Conservation (phyloP, 1,140 invertebrate genomes). For the Listronotus oregonensis region DNA sequence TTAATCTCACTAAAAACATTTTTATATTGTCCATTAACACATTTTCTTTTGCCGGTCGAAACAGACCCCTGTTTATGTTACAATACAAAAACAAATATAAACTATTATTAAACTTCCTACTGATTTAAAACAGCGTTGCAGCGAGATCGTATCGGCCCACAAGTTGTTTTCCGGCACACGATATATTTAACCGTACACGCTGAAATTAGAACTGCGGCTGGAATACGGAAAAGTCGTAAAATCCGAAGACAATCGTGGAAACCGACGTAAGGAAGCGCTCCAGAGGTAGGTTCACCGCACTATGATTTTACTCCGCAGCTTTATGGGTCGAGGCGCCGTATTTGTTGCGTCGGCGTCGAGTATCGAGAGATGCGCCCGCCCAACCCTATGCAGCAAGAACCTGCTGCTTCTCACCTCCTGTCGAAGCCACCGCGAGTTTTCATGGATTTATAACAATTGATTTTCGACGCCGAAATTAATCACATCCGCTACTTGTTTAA, state of each 20-base stretch:
- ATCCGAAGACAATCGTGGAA: slow-evolving; percentile 1
- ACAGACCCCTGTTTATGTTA: slow-evolving; percentile 1
- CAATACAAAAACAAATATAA: background rate
- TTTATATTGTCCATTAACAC: slow-evolving; percentile 7
- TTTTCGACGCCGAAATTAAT: slow-evolving; percentile 34
- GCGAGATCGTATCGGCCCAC: slow-evolving; percentile 2
- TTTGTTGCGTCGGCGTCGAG: slow-evolving; percentile 56
- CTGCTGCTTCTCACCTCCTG: slow-evolving; percentile 45
- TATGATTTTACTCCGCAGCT: slow-evolving; percentile 55
- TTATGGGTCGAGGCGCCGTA: slow-evolving; percentile 53
- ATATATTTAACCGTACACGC: slow-evolving; percentile 16
- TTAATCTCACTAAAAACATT: slow-evolving; percentile 3
- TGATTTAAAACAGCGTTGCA: slow-evolving; percentile 5
- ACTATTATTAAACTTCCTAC: background rate
- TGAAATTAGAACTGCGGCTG: background rate
- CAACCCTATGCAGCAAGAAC: slow-evolving; percentile 51
- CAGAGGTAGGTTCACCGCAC: slow-evolving; percentile 52
- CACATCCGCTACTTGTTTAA: slow-evolving; percentile 20
- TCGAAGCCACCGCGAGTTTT: slow-evolving; percentile 36
- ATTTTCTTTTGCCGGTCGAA: slow-evolving; percentile 1
- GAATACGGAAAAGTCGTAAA: slow-evolving; percentile 25
- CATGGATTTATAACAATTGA: slow-evolving; percentile 42
- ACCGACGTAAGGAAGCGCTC: slow-evolving; percentile 27
- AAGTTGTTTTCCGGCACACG: slow-evolving; percentile 5
- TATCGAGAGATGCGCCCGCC: slow-evolving; percentile 47